Percentiles rank a stretch among this genome's conserved stretches.
Conservation (phyloP, 1,140 invertebrate species). For the Zophobas morio region DNA sequence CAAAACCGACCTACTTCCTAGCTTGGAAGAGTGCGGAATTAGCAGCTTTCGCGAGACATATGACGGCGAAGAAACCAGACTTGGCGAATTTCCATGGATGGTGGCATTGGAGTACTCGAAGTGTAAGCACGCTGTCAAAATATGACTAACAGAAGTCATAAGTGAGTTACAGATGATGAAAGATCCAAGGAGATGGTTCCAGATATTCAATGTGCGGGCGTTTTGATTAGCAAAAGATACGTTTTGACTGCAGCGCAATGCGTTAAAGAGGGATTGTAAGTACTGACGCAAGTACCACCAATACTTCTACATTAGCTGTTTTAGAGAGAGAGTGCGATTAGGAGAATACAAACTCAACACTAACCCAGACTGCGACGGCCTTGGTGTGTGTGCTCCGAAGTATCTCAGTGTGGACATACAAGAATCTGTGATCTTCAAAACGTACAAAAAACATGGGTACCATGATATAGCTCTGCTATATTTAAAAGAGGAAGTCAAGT, state of each 20-base stretch:
- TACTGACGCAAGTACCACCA: background rate
- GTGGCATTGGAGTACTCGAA: background rate
- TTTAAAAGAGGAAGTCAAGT: background rate
- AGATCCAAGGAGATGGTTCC: no score
- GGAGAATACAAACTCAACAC: constrained; percentile 73
- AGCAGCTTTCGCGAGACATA: background rate
- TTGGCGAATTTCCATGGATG: constrained; percentile 10
- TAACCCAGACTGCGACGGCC: constrained; percentile 71
- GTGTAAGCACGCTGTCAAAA: no score
- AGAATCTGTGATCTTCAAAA: constrained; percentile 62
- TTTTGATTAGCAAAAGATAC: constrained; percentile 72
- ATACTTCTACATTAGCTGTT: constrained; percentile 8
- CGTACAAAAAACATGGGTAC: background rate
- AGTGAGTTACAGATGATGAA: no score
- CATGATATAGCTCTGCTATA: constrained; percentile 16
- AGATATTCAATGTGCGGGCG: constrained; percentile 66
- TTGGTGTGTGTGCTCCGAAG: constrained; percentile 69
- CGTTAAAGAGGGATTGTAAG: constrained; percentile 69
- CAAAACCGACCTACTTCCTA: background rate
- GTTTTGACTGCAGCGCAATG: constrained; percentile 88
- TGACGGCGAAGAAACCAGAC: background rate
- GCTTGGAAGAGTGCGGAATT: background rate
- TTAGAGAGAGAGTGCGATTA: constrained; percentile 71
- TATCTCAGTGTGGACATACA: constrained; percentile 70
- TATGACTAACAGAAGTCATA: no score